Conservation (phyloP, 2,888 invertebrate species). For the Drosophila demipolita region DNA sequence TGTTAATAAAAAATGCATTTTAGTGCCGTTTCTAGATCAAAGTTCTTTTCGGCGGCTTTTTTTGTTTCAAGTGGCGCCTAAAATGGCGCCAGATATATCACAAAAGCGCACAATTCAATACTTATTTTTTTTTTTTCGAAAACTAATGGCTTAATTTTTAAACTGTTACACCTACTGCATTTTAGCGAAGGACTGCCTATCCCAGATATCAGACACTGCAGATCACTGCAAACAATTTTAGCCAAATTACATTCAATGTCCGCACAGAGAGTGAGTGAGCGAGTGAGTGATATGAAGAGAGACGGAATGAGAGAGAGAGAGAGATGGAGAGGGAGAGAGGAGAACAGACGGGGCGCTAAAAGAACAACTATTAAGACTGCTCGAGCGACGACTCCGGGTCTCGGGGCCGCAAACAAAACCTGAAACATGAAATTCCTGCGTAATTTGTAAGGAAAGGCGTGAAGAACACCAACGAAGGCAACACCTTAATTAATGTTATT, state of each 20-base stretch:
- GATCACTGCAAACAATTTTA: conserved; percentile 79
- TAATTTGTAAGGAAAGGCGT: conserved; percentile 85
- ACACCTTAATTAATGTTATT: conserved; percentile 85
- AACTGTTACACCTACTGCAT: conserved; percentile 59
- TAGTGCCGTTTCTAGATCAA: conserved; percentile 56
- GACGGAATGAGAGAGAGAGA: conserved; percentile 12
- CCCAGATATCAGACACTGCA: conserved; percentile 48
- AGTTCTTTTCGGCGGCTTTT: conserved; percentile 45
- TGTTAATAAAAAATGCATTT: conserved; percentile 63
- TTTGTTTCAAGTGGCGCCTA: conserved; percentile 74
- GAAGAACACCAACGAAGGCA: conserved; percentile 86
- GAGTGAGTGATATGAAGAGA: conserved; percentile 12
- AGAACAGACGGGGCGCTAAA: conserved; percentile 66
- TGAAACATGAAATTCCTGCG: conserved; percentile 85
- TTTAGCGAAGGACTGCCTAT: conserved; percentile 47
- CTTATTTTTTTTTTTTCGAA: conserved; percentile 11
- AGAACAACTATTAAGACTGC: conserved; percentile 76
- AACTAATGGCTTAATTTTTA: conserved; percentile 82
- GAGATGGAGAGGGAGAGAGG: conserved; percentile 12
- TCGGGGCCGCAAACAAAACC: conserved; percentile 68
- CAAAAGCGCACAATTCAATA: not conserved
- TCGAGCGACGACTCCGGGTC: conserved; percentile 48
- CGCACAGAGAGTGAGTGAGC: conserved; percentile 8
- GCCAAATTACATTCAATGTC: conserved; percentile 80
- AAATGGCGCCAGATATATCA: conserved; percentile 69